These are phyloP conservation scores for Malaclemys terrapin DNA, from an alignment of 2,113 vertebrate genomes.

Conservation along the genomic window DNA sequence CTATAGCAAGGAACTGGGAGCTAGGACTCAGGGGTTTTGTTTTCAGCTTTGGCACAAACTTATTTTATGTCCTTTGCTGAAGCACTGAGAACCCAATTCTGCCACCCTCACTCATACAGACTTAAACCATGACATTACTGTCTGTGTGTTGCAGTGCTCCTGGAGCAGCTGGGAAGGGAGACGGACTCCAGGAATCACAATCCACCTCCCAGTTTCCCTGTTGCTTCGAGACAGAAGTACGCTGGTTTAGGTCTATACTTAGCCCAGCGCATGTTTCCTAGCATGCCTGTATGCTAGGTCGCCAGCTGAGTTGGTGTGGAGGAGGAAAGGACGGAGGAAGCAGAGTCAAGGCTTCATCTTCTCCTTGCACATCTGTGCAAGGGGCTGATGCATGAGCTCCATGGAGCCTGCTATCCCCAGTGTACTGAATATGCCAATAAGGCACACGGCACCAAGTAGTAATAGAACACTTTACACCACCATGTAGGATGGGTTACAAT, in stretches of 20 bases:
- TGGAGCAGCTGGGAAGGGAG: not conserved
- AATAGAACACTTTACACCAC: not conserved
- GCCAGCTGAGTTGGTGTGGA: too few species aligned
- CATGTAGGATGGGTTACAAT: not conserved
- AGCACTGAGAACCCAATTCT: not conserved
- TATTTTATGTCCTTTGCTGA: not conserved
- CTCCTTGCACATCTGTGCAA: not conserved
- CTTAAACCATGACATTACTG: not conserved
- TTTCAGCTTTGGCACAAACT: conserved; percentile 15
- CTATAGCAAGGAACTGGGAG: not conserved
- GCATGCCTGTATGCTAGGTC: too few species aligned
- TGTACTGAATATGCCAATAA: not conserved
- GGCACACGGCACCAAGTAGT: not conserved
- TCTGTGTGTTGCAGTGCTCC: too few species aligned
- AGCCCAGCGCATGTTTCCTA: too few species aligned
- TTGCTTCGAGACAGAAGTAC: not conserved
- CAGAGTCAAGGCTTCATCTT: not conserved
- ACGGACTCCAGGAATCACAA: not conserved
- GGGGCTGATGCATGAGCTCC: not conserved
- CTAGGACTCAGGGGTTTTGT: not conserved
- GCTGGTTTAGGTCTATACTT: not conserved
- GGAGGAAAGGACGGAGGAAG: too few species aligned
- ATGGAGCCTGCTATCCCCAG: not conserved
- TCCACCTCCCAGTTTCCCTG: not conserved
- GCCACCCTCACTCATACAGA: not conserved